phyloP scores from a whole-genome alignment of 2,888 invertebrate species.

The Drosophila niveifrons region DNA sequence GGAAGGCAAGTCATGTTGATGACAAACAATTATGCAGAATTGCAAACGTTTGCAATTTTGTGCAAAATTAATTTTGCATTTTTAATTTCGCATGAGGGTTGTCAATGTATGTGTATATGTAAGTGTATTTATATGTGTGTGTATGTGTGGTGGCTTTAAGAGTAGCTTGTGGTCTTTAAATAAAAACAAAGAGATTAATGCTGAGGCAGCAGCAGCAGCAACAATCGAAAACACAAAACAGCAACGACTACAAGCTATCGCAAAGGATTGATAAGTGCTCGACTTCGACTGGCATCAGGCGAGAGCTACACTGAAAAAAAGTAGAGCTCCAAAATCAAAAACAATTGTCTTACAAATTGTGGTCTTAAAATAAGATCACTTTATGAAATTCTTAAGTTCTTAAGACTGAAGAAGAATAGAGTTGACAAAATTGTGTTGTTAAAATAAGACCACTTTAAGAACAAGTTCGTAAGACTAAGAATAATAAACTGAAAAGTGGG shows the following conservation, averaged over 20 bases:
- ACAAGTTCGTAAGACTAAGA: too few species aligned
- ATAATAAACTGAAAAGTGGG: too few species aligned
- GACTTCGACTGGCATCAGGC: slow-evolving; percentile 62
- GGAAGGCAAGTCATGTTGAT: slow-evolving; percentile 40
- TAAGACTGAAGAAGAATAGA: too few species aligned
- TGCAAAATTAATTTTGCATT: slow-evolving; percentile 80
- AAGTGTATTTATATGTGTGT: background rate
- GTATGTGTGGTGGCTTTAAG: slow-evolving; percentile 57
- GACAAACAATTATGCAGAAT: slow-evolving; percentile 84
- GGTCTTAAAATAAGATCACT: too few species aligned
- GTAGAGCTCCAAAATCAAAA: too few species aligned
- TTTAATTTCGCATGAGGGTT: slow-evolving; percentile 68
- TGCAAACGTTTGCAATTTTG: slow-evolving; percentile 82
- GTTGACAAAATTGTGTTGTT: too few species aligned
- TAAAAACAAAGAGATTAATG: slow-evolving; percentile 12
- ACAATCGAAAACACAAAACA: slow-evolving; percentile 16
- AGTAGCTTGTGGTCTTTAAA: slow-evolving; percentile 42
- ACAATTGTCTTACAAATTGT: too few species aligned
- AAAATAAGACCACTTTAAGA: too few species aligned
- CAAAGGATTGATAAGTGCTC: slow-evolving; percentile 77
- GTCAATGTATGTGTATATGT: background rate
- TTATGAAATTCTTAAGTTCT: too few species aligned
- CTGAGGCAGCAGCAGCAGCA: slow-evolving; percentile 27
- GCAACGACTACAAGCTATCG: slow-evolving; percentile 23
- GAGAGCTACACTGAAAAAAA: slow-evolving; percentile 20